Base-by-base conservation (phyloP, 2,797 vertebrate species). In the Eupleurogrammus muticus region DNA sequence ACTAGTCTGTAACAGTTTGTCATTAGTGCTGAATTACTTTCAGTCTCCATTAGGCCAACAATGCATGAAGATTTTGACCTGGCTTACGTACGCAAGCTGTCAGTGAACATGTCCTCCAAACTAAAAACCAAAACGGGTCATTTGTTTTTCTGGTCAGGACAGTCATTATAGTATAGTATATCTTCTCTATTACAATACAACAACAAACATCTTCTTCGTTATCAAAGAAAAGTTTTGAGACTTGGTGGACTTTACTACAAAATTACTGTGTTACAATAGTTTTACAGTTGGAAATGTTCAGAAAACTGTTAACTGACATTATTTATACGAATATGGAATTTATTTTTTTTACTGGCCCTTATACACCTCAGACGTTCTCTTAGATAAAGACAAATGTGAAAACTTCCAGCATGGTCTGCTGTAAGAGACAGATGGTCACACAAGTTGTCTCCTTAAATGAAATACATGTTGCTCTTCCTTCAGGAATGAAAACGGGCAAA, bases 251-350 rank as follows among this genome's bases (percentile, higher is more conserved):
- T 20, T 8, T 9, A 19, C 32, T 14, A 52, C 62, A n/a, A 62
- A 50, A 56, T 36, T 1, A 91, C 91, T 93, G 92, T 42, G 38
- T 42, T 5, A 40, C 13, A 40, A 42, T n/a, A n/a, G n/a, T n/a
- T n/a, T n/a, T n/a, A n/a, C n/a, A n/a, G n/a, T n/a, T n/a, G n/a
- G n/a, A n/a, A n/a, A n/a, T n/a, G n/a, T n/a, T n/a, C n/a, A n/a
- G n/a, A n/a, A n/a, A n/a, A n/a, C n/a, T n/a, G n/a, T n/a, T n/a
- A n/a, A n/a, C n/a, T n/a, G n/a, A n/a, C n/a, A n/a, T n/a, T n/a
- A n/a, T n/a, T n/a, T n/a, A n/a, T n/a, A n/a, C n/a, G n/a, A n/a
- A n/a, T n/a, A n/a, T n/a, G n/a, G n/a, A n/a, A n/a, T n/a, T n/a
- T n/a, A n/a, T n/a, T n/a, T n/a, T n/a, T n/a, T n/a, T 28, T 28